phyloP scores from a whole-genome alignment of 1,140 invertebrate species.

The Gryllus bimaculatus region DNA sequence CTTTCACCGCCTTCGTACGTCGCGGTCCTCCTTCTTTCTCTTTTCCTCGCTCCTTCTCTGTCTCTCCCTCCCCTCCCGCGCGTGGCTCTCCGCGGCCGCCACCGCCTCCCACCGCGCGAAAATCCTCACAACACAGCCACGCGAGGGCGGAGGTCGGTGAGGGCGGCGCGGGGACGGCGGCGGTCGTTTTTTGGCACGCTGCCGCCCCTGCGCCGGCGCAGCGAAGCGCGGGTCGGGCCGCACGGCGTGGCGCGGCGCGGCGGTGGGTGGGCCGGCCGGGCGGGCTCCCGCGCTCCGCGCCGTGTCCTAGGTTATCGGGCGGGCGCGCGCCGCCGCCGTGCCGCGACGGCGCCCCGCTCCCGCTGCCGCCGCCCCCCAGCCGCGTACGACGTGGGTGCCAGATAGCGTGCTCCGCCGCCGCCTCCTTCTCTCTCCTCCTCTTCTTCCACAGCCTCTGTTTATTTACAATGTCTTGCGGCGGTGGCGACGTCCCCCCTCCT shows the following conservation, averaged over 20 bases:
- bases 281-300: neutral
- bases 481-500: neutral
- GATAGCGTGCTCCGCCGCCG: too few species aligned
- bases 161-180: neutral
- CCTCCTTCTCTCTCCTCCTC: neutral
- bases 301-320: conserved; percentile 30
- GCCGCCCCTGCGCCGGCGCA: neutral
- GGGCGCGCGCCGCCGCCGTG: conserved; percentile 31
- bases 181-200: conserved; percentile 11
- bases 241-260: neutral
- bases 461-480: neutral
- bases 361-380: neutral
- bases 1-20: neutral
- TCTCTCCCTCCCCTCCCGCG: neutral
- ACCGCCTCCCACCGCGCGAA: neutral
- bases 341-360: neutral
- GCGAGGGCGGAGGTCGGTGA: too few species aligned
- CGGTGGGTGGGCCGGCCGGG: neutral
- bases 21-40: neutral
- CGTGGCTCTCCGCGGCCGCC: neutral
- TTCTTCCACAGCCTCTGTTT: neutral
- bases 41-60: conserved; percentile 11
- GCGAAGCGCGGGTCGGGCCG: too few species aligned
- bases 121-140: neutral
- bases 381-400: too few species aligned